Evolutionary conservation across 2,797 vertebrate genomes (phyloP).

Genomic region (Centropyge bicolor): DNA sequence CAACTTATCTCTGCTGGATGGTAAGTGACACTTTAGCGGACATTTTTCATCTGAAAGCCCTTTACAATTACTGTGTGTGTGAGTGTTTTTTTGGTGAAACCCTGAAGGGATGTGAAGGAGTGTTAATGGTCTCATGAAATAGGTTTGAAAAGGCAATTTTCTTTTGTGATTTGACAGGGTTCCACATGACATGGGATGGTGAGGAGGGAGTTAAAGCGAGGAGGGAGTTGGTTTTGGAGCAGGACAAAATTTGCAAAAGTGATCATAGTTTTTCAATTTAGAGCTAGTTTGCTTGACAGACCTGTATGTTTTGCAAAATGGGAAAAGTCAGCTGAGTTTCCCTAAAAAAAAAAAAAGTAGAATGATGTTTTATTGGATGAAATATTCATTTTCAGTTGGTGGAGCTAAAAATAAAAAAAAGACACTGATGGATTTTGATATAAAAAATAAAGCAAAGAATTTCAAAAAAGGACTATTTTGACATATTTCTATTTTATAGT

Average conservation of each 20-base stretch:
- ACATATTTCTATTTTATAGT: conserved; percentile 11
- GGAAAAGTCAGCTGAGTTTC: not conserved
- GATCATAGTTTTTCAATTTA: not conserved
- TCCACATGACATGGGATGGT: conserved; percentile 29
- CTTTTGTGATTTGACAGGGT: conserved; percentile 32
- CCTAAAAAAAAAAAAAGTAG: conserved; percentile 11
- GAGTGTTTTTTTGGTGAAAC: conserved; percentile 27
- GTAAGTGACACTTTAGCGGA: not conserved
- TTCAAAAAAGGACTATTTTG: not conserved
- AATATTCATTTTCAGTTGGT: conserved; percentile 21
- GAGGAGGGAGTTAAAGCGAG: conserved; percentile 5
- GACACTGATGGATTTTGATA: conserved; percentile 3
- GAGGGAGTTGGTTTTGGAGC: conserved; percentile 23
- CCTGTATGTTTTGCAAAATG: conserved; percentile 11
- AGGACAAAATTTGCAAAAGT: conserved; percentile 17
- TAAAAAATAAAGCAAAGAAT: not conserved
- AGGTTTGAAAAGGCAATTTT: conserved; percentile 44
- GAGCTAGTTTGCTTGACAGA: not conserved
- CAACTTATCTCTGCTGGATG: conserved; percentile 13
- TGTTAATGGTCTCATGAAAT: conserved; percentile 35
- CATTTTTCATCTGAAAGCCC: conserved; percentile 16
- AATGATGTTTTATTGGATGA: conserved; percentile 15
- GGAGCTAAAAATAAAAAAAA: conserved; percentile 6
- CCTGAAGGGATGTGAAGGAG: conserved; percentile 11
- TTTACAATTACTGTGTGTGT: not conserved